Evolutionary conservation across 2,797 vertebrate genomes (phyloP).

Genomic region (Choloepus didactylus): DNA sequence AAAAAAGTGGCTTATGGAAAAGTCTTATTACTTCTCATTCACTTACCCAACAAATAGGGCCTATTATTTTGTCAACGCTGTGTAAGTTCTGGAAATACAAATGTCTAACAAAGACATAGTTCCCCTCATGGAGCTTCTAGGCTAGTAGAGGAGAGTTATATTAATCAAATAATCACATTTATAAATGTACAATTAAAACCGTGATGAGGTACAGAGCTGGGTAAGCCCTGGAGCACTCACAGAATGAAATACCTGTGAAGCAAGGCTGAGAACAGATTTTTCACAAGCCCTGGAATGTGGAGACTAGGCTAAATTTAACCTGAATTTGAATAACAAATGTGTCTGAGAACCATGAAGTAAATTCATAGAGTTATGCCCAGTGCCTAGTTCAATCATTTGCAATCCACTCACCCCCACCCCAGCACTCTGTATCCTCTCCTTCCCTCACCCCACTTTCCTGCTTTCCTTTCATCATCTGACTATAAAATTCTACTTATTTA

Average conservation of each 20-base stretch:
- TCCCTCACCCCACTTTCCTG: not conserved
- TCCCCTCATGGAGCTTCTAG: not conserved
- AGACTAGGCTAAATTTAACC: not conserved
- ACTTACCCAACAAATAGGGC: not conserved
- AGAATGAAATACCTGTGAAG: not conserved
- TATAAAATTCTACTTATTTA: not conserved
- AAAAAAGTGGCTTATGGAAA: not conserved
- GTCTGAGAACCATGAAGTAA: not conserved
- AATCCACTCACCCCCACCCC: accelerated
- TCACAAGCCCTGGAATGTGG: not conserved
- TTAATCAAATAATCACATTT: not conserved
- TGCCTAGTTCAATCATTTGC: not conserved
- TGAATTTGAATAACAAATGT: not conserved
- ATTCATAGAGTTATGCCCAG: not conserved
- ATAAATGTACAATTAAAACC: not conserved
- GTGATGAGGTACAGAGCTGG: not conserved
- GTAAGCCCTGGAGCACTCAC: not conserved
- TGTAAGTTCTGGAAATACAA: not conserved
- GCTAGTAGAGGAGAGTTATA: not conserved
- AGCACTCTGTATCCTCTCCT: not conserved
- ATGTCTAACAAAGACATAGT: not conserved
- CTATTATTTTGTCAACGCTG: not conserved
- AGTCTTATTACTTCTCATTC: not conserved
- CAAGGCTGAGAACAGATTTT: not conserved
- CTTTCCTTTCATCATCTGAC: not conserved